Evolutionary conservation across 1,140 invertebrate species (phyloP).

Genomic region (Saccostrea echinata): DNA sequence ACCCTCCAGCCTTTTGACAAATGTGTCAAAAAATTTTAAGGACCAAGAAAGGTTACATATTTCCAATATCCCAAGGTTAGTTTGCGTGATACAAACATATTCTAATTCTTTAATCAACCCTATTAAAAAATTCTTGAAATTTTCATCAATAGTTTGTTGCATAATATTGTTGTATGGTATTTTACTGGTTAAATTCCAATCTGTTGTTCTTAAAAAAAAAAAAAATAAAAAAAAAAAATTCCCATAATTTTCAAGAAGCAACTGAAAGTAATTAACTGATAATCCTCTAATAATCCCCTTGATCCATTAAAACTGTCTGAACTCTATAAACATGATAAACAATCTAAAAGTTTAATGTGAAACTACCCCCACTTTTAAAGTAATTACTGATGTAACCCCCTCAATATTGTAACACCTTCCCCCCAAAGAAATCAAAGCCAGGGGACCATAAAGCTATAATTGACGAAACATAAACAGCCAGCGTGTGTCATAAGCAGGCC

Average conservation of each 20-base stretch:
- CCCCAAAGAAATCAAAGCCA: not conserved
- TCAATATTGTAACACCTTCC: not conserved
- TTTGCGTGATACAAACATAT: too few relatives aligned
- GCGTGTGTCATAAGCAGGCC: not conserved
- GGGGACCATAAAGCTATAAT: conserved; percentile 9
- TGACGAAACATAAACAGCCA: not conserved
- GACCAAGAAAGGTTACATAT: not conserved
- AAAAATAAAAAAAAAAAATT: too few relatives aligned
- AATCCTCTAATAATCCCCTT: not conserved
- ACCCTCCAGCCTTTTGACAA: not conserved
- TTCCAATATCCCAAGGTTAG: not conserved
- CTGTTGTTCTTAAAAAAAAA: not conserved
- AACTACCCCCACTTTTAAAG: not conserved
- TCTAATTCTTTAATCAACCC: too few relatives aligned
- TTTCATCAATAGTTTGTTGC: too few relatives aligned
- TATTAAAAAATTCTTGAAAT: too few relatives aligned
- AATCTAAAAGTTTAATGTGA: not conserved
- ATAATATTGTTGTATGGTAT: not conserved
- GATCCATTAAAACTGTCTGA: conserved; percentile 8
- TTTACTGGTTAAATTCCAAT: not conserved
- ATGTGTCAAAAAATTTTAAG: not conserved
- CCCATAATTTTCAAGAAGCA: too few relatives aligned
- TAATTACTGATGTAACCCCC: not conserved
- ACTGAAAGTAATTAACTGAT: not conserved
- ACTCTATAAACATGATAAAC: not conserved